Conservation (phyloP, 2,113 vertebrate species). For the Indicator maculatus region DNA sequence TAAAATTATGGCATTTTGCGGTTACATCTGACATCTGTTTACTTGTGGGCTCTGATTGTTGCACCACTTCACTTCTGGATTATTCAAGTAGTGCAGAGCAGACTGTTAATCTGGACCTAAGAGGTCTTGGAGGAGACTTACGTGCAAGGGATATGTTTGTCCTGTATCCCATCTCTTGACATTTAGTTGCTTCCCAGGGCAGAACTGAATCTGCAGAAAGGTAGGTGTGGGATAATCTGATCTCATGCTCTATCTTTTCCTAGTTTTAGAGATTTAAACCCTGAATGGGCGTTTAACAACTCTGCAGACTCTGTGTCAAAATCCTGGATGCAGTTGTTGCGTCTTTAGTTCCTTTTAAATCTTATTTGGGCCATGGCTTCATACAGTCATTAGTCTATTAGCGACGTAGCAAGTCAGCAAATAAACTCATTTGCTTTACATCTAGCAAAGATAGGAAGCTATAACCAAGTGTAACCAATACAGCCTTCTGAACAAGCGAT, state of each 20-base stretch:
- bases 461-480: neutral
- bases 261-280: neutral
- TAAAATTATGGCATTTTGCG: neutral
- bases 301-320: neutral
- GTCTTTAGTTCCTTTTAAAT: neutral
- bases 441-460: neutral
- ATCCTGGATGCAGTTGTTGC: neutral
- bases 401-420: neutral
- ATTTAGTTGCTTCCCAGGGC: accelerated
- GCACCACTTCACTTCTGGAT: neutral
- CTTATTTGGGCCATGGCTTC: neutral
- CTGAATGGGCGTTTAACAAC: neutral
- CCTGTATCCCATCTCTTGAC: neutral
- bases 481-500: neutral
- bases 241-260: neutral
- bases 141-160: neutral
- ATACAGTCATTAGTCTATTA: neutral
- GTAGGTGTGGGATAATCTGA: neutral
- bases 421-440: neutral
- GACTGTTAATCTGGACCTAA: neutral
- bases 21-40: neutral
- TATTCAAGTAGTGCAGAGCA: neutral
- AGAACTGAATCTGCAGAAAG: neutral
- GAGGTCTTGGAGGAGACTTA: neutral
- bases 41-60: neutral